These are phyloP conservation scores for Osmerus eperlanus DNA, from an alignment of 2,113 vertebrate genomes.

Conservation along the genomic window DNA sequence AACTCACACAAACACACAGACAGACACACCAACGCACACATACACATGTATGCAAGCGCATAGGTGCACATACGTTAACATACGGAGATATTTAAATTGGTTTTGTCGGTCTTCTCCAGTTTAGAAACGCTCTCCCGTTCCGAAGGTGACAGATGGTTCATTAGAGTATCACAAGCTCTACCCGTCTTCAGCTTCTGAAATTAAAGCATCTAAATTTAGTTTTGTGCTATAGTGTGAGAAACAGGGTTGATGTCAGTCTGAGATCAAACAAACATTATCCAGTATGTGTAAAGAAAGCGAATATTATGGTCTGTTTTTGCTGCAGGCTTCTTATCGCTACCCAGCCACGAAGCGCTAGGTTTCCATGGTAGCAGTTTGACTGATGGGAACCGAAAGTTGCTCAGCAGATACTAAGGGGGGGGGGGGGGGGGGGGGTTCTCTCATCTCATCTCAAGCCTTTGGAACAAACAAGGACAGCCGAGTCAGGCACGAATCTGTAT, in stretches of 20 bases:
- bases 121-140: slow-evolving; percentile 44
- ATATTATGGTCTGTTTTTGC: neutral
- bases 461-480: no score
- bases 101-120: slow-evolving; percentile 48
- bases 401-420: no score
- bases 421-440: no score
- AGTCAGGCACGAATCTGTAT: no score
- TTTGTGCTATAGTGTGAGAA: neutral
- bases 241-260: slow-evolving; percentile 3
- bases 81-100: slow-evolving; percentile 15
- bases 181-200: slow-evolving; percentile 38
- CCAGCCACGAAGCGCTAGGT: neutral
- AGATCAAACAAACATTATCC: slow-evolving; percentile 14
- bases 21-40: no score
- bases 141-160: slow-evolving; percentile 67
- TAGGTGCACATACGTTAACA: neutral
- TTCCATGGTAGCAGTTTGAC: neutral
- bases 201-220: slow-evolving; percentile 25
- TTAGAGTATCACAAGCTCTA: slow-evolving; percentile 61
- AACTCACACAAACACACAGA: no score
- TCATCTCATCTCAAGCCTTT: no score
- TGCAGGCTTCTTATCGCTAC: neutral
- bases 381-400: neutral
- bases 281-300: slow-evolving; percentile 14
- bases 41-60: no score